Base-by-base conservation (phyloP, 2,888 invertebrate genomes). In the Spatulosminthurus flaviceps region DNA sequence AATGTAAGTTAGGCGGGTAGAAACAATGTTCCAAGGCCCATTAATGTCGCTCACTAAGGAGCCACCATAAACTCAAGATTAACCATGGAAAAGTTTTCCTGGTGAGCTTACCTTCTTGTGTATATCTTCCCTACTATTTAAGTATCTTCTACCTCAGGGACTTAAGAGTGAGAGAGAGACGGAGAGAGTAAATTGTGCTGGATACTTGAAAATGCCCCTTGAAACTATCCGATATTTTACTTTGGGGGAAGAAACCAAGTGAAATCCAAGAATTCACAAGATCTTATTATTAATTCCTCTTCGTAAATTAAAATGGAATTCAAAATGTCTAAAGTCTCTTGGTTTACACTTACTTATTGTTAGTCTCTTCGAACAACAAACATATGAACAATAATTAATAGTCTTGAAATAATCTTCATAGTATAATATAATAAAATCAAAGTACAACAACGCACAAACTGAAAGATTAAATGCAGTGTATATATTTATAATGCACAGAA, bases 1-100 rank as follows among this genome's bases (percentile, higher is more conserved):
- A 51, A 51, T 51, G 51, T n/a, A 51, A 51, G 51, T 51, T 51
- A 51, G 51, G 51, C 51, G 51, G 51, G 51, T 51, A 51, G 51
- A 51, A 51, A 51, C 51, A 51, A 51, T 51, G 51, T 51, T 51
- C 51, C 51, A 51, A 51, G 51, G 51, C 51, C 51, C 51, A 51
- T 51, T 51, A 51, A 51, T 51, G 51, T 51, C 51, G 51, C 51
- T 51, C 51, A 51, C 51, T 51, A 51, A 51, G 51, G 51, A 51
- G 51, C 51, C 51, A 51, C 51, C 51, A 51, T 51, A 51, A 51
- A 51, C 51, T 51, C 51, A 51, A 51, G 51, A 51, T 51, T 51
- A 51, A 51, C 51, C 51, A n/a, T 11, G 51, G 51, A 51, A 51
- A 51, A 51, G 19, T 51, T 51, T 51, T 41, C 41, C 41, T 41